phyloP scores from a whole-genome alignment of 2,113 vertebrate species.

The Thermophis baileyi region DNA sequence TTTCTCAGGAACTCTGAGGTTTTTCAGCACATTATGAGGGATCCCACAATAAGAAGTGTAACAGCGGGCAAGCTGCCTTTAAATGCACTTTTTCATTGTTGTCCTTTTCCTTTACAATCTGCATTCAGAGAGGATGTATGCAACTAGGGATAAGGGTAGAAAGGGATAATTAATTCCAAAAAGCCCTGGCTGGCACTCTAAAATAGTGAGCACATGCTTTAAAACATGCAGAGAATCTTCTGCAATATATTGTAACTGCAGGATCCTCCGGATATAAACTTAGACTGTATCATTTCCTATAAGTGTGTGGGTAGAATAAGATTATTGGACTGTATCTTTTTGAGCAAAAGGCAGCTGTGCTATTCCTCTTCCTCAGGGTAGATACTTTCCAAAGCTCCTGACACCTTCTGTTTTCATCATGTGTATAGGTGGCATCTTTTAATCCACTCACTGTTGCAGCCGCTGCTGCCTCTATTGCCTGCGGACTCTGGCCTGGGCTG shows the following conservation, averaged over 20 bases:
- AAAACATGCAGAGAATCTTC: background rate
- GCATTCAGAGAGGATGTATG: background rate
- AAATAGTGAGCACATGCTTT: background rate
- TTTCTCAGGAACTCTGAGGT: conserved; percentile 2
- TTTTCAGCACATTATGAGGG: background rate
- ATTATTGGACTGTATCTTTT: conserved; percentile 56
- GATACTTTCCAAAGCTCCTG: conserved; percentile 55
- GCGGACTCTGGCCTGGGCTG: conserved; percentile 69
- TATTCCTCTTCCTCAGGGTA: conserved; percentile 45
- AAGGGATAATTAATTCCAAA: background rate
- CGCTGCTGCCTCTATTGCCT: conserved; percentile 76
- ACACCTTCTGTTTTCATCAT: conserved; percentile 34
- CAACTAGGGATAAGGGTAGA: background rate
- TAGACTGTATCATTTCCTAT: conserved; percentile 29
- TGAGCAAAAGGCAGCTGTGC: conserved; percentile 61
- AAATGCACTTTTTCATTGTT: background rate
- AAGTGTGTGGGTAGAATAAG: conserved; percentile 39
- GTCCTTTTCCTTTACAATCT: background rate
- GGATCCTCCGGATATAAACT: background rate
- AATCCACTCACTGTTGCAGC: conserved; percentile 78
- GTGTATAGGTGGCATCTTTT: conserved; percentile 49
- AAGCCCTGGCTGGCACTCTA: background rate
- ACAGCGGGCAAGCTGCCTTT: background rate
- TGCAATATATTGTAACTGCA: background rate
- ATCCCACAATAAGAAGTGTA: background rate